Conservation (phyloP, 2,797 vertebrate species). For the Caiman crocodilus region DNA sequence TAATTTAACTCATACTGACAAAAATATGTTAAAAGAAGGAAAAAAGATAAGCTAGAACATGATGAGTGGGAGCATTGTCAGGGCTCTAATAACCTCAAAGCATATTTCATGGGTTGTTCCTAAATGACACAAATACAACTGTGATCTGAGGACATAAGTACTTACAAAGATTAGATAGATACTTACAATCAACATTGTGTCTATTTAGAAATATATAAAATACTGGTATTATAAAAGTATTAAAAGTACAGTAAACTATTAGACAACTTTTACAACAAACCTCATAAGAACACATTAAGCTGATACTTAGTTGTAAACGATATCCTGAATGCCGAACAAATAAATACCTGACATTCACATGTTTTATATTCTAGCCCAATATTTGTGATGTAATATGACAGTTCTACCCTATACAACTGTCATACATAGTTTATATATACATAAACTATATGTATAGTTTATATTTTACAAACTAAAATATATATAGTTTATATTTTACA, state of each 20-base stretch:
- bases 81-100: not conserved
- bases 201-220: not conserved
- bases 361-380: not conserved
- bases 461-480: too few species aligned
- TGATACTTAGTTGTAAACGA: not conserved
- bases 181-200: not conserved
- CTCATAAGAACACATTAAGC: not conserved
- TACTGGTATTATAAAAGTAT: not conserved
- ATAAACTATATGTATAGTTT: too few species aligned
- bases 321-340: not conserved
- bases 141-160: not conserved
- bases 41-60: not conserved
- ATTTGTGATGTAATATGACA: not conserved
- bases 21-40: not conserved
- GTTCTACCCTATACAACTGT: too few species aligned
- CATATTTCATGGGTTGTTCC: slow-evolving; percentile 22
- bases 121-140: not conserved
- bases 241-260: not conserved
- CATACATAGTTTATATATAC: too few species aligned
- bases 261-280: not conserved
- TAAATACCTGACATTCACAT: not conserved
- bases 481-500: not conserved
- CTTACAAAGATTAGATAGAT: not conserved
- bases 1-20: too few species aligned
- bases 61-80: not conserved